Percentiles rank a stretch among this genome's conserved stretches.
Evolutionary conservation across 2,797 vertebrate species (phyloP).

Genomic region (Peromyscus melanophrys): DNA sequence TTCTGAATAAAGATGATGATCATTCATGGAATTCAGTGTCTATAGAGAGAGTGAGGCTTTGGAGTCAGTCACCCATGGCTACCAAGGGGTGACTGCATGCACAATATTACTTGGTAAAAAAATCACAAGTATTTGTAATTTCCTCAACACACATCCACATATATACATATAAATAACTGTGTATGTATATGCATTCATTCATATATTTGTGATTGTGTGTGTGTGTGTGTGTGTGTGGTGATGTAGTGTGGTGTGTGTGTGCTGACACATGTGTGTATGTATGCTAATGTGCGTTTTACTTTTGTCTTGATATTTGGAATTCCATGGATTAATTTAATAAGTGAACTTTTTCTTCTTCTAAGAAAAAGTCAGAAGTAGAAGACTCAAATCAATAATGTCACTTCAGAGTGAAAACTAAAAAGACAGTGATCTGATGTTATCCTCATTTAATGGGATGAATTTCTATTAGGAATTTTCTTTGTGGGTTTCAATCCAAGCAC

Average conservation of each 20-base stretch:
- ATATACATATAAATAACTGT: not conserved
- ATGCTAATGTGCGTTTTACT: not conserved
- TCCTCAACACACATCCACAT: not conserved
- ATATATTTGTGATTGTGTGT: not conserved
- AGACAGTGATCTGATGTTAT: not conserved
- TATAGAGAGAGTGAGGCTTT: not conserved
- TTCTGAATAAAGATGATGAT: not conserved
- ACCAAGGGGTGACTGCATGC: not conserved
- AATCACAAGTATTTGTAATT: constrained; percentile 13
- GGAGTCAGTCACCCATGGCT: not conserved
- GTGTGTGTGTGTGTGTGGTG: not conserved
- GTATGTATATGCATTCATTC: too few relatives aligned
- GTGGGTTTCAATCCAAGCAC: not conserved
- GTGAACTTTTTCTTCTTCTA: not conserved
- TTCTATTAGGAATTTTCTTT: not conserved
- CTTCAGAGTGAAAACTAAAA: not conserved
- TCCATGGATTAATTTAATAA: not conserved
- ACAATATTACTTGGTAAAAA: not conserved
- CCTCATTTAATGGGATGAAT: not conserved
- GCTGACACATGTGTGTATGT: not conserved
- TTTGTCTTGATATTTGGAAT: not conserved
- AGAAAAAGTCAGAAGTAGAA: constrained; percentile 24
- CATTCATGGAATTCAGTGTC: not conserved
- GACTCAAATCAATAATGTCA: not conserved
- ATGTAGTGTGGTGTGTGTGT: not conserved